phyloP scores from a whole-genome alignment of 2,113 vertebrate species.

The Puma concolor region DNA sequence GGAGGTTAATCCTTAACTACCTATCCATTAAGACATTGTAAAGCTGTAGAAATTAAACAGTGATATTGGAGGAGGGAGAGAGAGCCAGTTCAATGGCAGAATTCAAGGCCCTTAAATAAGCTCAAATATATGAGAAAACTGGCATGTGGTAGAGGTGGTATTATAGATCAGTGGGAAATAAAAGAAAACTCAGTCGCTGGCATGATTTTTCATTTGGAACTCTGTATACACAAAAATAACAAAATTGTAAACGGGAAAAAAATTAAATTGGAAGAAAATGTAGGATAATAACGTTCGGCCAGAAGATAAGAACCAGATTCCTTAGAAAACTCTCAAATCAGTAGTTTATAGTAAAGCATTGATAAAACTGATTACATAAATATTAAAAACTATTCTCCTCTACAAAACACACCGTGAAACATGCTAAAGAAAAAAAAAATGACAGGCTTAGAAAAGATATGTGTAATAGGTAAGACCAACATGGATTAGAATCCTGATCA shows the following conservation, averaged over 20 bases:
- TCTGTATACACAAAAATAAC: neutral
- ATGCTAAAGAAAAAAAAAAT: neutral
- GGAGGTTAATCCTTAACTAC: neutral
- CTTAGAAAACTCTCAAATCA: neutral
- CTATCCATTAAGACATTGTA: neutral
- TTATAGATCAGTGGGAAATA: neutral
- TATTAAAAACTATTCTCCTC: neutral
- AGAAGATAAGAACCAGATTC: neutral
- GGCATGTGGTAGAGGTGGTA: neutral
- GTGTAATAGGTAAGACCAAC: neutral
- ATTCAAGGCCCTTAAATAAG: neutral
- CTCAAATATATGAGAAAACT: neutral
- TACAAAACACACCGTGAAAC: neutral
- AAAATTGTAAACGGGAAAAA: neutral
- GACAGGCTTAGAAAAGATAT: neutral
- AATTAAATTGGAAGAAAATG: neutral
- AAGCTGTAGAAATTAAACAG: neutral
- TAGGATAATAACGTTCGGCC: neutral
- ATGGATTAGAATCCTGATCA: neutral
- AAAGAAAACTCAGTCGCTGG: neutral
- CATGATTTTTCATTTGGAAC: neutral
- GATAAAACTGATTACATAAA: neutral
- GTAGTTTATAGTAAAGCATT: neutral
- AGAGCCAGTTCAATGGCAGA: neutral
- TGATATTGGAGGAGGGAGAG: neutral